Evolutionary conservation across 1,140 invertebrate genomes (phyloP), one percentile per base, ranked within the genome.

Genomic region (Bombus confusus): DNA sequence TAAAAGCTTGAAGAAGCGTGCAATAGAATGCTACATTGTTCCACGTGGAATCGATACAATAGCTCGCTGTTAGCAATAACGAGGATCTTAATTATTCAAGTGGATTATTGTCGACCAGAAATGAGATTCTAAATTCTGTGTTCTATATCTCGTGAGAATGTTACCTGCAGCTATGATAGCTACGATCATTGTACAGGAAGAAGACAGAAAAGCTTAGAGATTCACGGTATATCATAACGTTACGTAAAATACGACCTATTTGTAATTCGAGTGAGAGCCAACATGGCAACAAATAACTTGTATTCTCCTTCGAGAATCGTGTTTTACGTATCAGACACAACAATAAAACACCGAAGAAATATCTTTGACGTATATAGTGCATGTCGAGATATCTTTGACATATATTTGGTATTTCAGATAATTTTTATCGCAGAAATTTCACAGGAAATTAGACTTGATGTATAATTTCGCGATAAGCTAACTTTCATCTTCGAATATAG

Each of bases 71-170:
- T 22, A 12, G 18, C 39, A 25, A 62, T 64, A 52, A 81, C 34
- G 34, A 59, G 62, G 43, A 41, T 74, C n/a, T 73, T 28, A 66
- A 85, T 85, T 62, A 81, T 85, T 85, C 59, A 81, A 52, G 18
- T 12, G 43, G 25, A 37, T 47, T 41, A 25, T 66, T n/a, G 39
- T 18, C 64, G 47, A 34, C 72, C 15, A 34, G 57, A 41, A 80
- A 85, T 66, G 8, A 39, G 64, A 83, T 66, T 68, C 34, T 6
- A 3, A 28, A 41, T 31, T 9, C 2, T 22, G 9, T 22, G 28
- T 39, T 52, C 15, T 34, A 15, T 59, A 22, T 3, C 5, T 64
- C 39, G 39, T 34, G 9, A 18, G 47, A 79, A 79, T 68, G 39
- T 25, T 31, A 41, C n/a, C 15, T 13, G n/a, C 28, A n/a, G 22